Evolutionary conservation across 2,113 vertebrate species (phyloP), one percentile per base, ranked within the genome.

Genomic region (Bujurquina vittata): DNA sequence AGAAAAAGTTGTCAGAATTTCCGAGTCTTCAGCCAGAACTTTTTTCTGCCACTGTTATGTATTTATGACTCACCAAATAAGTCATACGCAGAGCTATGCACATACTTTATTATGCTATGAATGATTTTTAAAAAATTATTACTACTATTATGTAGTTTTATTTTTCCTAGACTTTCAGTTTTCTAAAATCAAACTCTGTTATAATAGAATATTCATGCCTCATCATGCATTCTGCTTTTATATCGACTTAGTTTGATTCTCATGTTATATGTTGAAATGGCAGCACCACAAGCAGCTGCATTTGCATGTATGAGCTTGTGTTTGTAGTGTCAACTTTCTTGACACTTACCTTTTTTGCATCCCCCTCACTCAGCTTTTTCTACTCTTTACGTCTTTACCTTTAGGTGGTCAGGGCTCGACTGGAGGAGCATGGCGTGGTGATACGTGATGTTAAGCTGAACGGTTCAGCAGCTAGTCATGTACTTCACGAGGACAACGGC

Each of bases 391-490:
- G 55, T 83, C 12, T 79, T 37, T 91, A 11, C 84, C 77, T 83
- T 12, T 92, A 98, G 98, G 97, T 97, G 23, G 97, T 99, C 85
- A 96, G 96, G 15, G 96, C 95, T 83, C 96, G 97, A 57, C 95
- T 99, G 91, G 97, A 98, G 91, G 95, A 97, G 86, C 94, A 94
- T 17, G 97, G 97, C 0, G 94, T 99, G 6, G 0, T 1, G 0
- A 97, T 99, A 0, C 96, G 96, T 3, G 93, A 97, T 0, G 97
- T 99, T 1, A 94, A 97, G 77, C 81, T 99, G 46, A 98, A 99
- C 0, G 98, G 98, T 74, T 99, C 98, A 0, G 98, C 98, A 0
- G 98, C 98, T n/a, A 99, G 98, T 56, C 96, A 99, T 0, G 96
- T 98, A 40, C 95, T 99, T 0, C 97, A 98, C 58, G 96, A 97